Base-by-base conservation (phyloP, 2,888 invertebrate species). In the Erynnis tages region DNA sequence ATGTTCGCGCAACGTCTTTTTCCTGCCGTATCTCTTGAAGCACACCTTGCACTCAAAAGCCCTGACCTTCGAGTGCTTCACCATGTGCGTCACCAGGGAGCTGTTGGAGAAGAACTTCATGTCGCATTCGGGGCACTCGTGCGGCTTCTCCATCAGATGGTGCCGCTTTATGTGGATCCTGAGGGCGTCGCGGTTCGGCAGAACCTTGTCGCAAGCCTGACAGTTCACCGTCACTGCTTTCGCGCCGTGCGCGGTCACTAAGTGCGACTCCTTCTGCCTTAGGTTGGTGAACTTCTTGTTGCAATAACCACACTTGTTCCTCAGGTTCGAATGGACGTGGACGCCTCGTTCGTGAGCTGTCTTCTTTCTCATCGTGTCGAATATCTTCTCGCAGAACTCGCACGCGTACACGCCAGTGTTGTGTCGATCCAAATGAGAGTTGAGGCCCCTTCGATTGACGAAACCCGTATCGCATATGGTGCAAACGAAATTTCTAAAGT, bases 371-470 rank as follows among this genome's bases (percentile, higher is more conserved):
- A 65, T 76, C 13, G 76, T 69, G 1, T 67, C 69, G 57, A 84
- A 89, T 0, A 71, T 71, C 61, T 86, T 86, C 1, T 72, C 69
- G 56, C 89, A 89, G 30, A 81, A 68, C 11, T 77, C 75, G 56
- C 88, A 89, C 59, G 79, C 77, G 54, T 74, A 80, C 64, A 76
- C 56, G 55, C 83, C 70, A 13, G 52, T 44, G 0, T 54, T 56
- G 35, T 73, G 73, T 2, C 64, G 58, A 4, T 61, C 50, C 29
- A 55, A 63, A 48, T 68, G 69, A 0, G 60, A 54, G 1, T 60
- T 54, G 1, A 68, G 37, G 2, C 64, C 47, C 0, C 64, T 57
- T 4, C 57, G 59, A 1, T 65, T 67, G 0, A 71, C 45, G 17
- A 71, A 73, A 0, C 73, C 73, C 0, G 63, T 54, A 37, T 60